Evolutionary conservation across 2,888 invertebrate species (phyloP).

Genomic region (Agonopterix alstromeriana): DNA sequence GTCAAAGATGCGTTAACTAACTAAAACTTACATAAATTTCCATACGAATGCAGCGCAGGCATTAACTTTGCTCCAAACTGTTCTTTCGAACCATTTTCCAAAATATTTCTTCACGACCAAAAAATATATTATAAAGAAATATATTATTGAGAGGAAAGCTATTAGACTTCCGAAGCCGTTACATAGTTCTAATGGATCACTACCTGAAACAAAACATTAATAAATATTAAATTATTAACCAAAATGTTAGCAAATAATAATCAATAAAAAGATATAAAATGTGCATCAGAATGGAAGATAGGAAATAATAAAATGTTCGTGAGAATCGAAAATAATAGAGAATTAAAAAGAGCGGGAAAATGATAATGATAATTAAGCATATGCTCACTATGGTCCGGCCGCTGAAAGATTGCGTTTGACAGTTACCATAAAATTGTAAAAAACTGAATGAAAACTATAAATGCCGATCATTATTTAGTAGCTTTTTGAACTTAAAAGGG

Average conservation of each 20-base stretch:
- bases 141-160: constrained; percentile 77
- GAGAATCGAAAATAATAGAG: too few species aligned
- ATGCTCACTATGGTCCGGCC: too few species aligned
- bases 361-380: too few species aligned
- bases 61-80: constrained; percentile 43
- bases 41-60: constrained; percentile 23
- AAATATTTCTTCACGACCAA: constrained; percentile 76
- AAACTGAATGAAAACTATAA: too few species aligned
- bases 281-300: too few species aligned
- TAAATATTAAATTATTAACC: background rate
- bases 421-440: too few species aligned
- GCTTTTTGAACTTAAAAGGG: too few species aligned
- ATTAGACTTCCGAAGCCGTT: constrained; percentile 84
- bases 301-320: too few species aligned
- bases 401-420: too few species aligned
- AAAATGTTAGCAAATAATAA: background rate
- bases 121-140: constrained; percentile 80
- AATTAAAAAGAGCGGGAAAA: too few species aligned
- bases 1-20: too few species aligned
- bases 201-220: constrained; percentile 27
- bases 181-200: constrained; percentile 66
- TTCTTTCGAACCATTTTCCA: constrained; percentile 49
- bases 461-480: too few species aligned
- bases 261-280: background rate
- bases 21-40: constrained; percentile 42